Evolutionary conservation across 1,140 invertebrate species (phyloP), one percentile per base, ranked within the genome.

Genomic region (Dryas iulia): DNA sequence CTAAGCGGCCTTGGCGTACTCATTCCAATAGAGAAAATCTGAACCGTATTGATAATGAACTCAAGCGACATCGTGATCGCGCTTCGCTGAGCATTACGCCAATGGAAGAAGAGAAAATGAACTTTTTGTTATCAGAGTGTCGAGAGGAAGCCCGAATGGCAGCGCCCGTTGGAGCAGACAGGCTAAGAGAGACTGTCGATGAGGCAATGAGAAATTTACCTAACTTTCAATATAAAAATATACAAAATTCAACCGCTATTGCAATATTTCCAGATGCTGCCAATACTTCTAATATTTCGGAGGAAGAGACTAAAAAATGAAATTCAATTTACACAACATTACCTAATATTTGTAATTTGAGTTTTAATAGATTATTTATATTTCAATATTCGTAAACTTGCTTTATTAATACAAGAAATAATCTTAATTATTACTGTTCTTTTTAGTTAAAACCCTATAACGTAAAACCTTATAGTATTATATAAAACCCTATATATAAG

Each of bases 1-100:
- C 80, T 0, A 89, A 86, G 31, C 78, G 82, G 60, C 83, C 87
- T 0, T 90, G 88, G 88, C 79, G 88, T 0, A 87, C 82, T 2
- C 72, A 90, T 59, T 82, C 86, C 0, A 80, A 61, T 58, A 84
- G 79, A 65, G 87, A 90, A 65, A 83, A 80, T 57, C 72, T 89
- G 1, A 28, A 83, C 5, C 79, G 84, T 1, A 83, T 89, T 25
- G 79, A 89, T 26, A 76, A 72, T 24, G 79, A 89, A 64, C 54
- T 89, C 0, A 87, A 83, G 59, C 72, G 78, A 47, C 84, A 89
- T 14, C 59, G 76, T 3, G 83, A 86, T 25, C 81, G 72, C 24
- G 68, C 72, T 1, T 57, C 57, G 6, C 58, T 82, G 6, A 39
- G 71, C 18, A 81, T 87, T 14, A 30, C 61, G 4, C 82, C 86